Evolutionary conservation across 2,797 vertebrate species (phyloP).

Genomic region (Serranus cabrilla): DNA sequence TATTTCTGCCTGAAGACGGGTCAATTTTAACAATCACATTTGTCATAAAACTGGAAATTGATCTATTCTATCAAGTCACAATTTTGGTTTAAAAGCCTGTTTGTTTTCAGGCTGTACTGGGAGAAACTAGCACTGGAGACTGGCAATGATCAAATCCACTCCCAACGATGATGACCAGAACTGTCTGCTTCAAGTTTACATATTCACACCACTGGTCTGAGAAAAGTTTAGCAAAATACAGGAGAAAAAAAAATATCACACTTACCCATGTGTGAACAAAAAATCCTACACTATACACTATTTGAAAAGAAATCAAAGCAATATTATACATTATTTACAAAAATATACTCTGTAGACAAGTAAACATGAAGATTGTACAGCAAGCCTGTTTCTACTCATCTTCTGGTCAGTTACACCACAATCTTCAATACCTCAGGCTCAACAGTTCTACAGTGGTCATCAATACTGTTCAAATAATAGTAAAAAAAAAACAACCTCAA

Average conservation of each 20-base stretch:
- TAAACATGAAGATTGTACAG: slow-evolving; percentile 43
- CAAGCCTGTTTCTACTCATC: slow-evolving; percentile 14
- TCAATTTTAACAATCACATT: slow-evolving; percentile 37
- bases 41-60: slow-evolving; percentile 15
- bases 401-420: slow-evolving; percentile 32
- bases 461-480: slow-evolving; percentile 46
- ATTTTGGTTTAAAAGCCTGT: slow-evolving; percentile 33
- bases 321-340: slow-evolving; percentile 75
- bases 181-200: slow-evolving; percentile 45
- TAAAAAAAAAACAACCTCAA: background rate
- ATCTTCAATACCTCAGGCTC: slow-evolving; percentile 41
- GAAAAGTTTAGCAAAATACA: slow-evolving; percentile 9
- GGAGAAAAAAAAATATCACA: slow-evolving; percentile 41
- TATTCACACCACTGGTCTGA: slow-evolving; percentile 45
- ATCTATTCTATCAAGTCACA: slow-evolving; percentile 22
- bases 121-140: slow-evolving; percentile 4
- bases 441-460: slow-evolving; percentile 23
- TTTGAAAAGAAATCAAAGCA: slow-evolving; percentile 58
- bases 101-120: slow-evolving; percentile 14
- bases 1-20: slow-evolving; percentile 1
- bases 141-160: slow-evolving; percentile 14
- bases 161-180: slow-evolving; percentile 6
- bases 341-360: slow-evolving; percentile 45
- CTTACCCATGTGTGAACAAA: slow-evolving; percentile 67
- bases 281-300: slow-evolving; percentile 17